These are phyloP conservation scores for Nomada ferruginata DNA, from an alignment of 2,888 invertebrate genomes.

Conservation along the genomic window DNA sequence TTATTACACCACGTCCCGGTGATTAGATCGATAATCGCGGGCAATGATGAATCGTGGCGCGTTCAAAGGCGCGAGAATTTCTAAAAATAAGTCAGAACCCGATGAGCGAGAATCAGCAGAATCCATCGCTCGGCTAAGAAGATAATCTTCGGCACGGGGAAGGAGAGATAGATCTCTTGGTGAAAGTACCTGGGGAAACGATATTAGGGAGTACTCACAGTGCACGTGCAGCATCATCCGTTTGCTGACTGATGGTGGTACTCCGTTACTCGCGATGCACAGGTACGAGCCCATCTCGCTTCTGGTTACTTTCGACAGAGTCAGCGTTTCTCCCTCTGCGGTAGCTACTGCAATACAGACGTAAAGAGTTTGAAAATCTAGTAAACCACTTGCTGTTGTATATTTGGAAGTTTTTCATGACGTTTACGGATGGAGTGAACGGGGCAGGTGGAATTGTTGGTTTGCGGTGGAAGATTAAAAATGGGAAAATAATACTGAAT, in stretches of 20 bases:
- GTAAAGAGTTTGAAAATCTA: slow-evolving; percentile 16
- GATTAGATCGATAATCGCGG: background rate
- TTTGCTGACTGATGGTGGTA: slow-evolving; percentile 95
- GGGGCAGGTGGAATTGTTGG: no score
- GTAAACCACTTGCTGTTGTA: background rate
- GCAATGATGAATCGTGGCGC: background rate
- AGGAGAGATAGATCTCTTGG: slow-evolving; percentile 39
- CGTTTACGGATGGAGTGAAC: no score
- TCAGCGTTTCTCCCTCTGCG: slow-evolving; percentile 92
- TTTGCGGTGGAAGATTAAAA: no score
- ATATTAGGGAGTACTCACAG: slow-evolving; percentile 87
- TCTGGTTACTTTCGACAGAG: slow-evolving; percentile 93
- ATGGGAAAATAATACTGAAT: no score
- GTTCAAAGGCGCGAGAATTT: slow-evolving; percentile 2
- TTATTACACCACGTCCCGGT: no score
- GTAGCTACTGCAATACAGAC: slow-evolving; percentile 86
- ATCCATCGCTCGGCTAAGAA: slow-evolving; percentile 30
- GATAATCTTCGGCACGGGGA: slow-evolving; percentile 44
- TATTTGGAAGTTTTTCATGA: no score
- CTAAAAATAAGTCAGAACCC: slow-evolving; percentile 25
- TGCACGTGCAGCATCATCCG: slow-evolving; percentile 96
- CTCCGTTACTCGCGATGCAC: slow-evolving; percentile 95
- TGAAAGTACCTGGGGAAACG: slow-evolving; percentile 46
- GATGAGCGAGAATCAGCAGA: slow-evolving; percentile 49
- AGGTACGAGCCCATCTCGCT: slow-evolving; percentile 96